phyloP scores from a whole-genome alignment of 2,113 vertebrate genomes.

The Oceanodroma tethys region DNA sequence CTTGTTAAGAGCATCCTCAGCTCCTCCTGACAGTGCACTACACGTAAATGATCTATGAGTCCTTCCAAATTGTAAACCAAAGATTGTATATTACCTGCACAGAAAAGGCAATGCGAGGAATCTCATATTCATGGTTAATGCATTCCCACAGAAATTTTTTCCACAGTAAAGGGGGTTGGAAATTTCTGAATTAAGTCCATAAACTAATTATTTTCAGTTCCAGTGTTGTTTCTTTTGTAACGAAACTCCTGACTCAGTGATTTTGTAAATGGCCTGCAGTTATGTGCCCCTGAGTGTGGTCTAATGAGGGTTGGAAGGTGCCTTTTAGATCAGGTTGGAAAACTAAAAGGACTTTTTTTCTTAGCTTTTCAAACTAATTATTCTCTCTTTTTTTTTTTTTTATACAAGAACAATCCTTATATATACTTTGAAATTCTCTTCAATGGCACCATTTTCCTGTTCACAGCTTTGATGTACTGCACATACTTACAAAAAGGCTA shows the following conservation, averaged over 20 bases:
- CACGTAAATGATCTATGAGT: background rate
- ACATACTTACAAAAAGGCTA: background rate
- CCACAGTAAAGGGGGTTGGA: background rate
- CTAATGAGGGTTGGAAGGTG: background rate
- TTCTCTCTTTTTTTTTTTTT: background rate
- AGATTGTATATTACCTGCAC: background rate
- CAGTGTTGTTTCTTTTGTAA: background rate
- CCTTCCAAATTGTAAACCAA: background rate
- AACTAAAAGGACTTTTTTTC: background rate
- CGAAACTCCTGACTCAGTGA: background rate
- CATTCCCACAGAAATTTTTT: background rate
- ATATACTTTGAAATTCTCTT: background rate
- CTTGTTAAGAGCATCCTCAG: background rate
- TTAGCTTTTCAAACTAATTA: background rate
- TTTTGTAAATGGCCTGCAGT: background rate
- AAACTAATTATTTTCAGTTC: conserved; percentile 28
- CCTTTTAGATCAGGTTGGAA: background rate
- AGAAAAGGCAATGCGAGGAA: background rate
- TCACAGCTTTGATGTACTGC: background rate
- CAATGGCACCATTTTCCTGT: background rate
- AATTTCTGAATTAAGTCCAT: conserved; percentile 7
- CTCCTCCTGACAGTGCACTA: background rate
- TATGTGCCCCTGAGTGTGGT: background rate
- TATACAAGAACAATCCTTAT: background rate
- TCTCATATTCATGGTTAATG: background rate